Base-by-base conservation (phyloP, 1,140 invertebrate species). In the Hylyphantes graminicola region DNA sequence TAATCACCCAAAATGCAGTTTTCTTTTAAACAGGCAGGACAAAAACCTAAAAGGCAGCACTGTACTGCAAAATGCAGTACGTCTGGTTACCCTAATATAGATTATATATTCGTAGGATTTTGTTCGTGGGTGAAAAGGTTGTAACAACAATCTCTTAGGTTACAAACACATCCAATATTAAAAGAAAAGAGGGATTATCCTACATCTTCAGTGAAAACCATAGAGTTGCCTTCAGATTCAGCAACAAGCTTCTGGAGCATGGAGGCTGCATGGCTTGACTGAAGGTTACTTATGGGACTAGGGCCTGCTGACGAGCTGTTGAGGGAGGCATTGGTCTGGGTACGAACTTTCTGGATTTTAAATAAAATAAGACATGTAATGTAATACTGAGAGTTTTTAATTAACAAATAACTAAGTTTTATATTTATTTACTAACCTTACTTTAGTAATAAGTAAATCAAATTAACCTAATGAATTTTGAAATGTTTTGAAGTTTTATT, bases 161-260 rank as follows among this genome's bases (percentile, higher is more conserved):
- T n/a, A n/a, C n/a, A n/a, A n/a, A n/a, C n/a, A 61, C 10, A 35
- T 74, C n/a, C 17, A 65, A 19, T 59, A 13, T 35, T 15, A 48
- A 17, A 35, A 74, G 53, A 54, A 35, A 35, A 74, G 2, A 70
- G n/a, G 7, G 0, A 76, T 15, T 12, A 19, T 15, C 48, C 48
- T 77, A 91, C 90, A 87, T 92, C 91, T 86, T 92, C 92, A 63
- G 90, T 90, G 85, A 89, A 90, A 21, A 90, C 90, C 55, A 90
- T 87, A 5, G 89, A 61, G 65, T 89, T 89, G 13, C 87, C 88
- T 84, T 96, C 96, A n/a, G 95, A 95, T 90, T 99, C 97, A 7
- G 96, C 95, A 61, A 99, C 96, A 13, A 99, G 90, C 89, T 97
- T 94, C 86, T 97, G 95, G 51, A 98, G 89, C 94, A 98, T 96